Evolutionary conservation across 2,797 vertebrate species (phyloP).

Genomic region (Galaxias olidus): DNA sequence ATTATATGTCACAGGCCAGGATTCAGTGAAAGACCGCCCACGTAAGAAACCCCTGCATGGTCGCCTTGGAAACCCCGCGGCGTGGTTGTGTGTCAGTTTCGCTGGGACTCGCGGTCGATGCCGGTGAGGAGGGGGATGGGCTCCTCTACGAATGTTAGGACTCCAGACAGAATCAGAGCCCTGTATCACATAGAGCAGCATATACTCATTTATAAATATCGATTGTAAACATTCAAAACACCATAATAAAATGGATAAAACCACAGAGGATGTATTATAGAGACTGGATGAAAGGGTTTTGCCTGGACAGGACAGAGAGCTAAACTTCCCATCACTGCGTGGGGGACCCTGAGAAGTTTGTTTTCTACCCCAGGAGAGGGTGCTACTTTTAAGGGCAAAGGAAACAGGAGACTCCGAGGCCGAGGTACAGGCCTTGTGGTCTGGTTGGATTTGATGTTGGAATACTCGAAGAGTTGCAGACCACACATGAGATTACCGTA

Average conservation of each 20-base stretch:
- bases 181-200: conserved; percentile 79
- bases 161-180: conserved; percentile 79
- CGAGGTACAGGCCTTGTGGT: conserved; percentile 82
- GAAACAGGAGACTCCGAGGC: conserved; percentile 91
- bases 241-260: conserved; percentile 70
- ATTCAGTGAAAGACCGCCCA: conserved; percentile 52
- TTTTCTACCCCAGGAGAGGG: conserved; percentile 72
- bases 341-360: conserved; percentile 79
- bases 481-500: conserved; percentile 50
- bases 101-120: conserved; percentile 82
- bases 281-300: conserved; percentile 71
- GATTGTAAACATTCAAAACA: conserved; percentile 74
- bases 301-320: conserved; percentile 69
- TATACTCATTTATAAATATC: conserved; percentile 78
- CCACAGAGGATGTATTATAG: conserved; percentile 60
- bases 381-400: conserved; percentile 78
- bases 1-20: conserved; percentile 49
- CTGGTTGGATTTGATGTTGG: conserved; percentile 76
- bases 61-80: conserved; percentile 89
- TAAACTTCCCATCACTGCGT: conserved; percentile 76
- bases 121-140: conserved; percentile 90
- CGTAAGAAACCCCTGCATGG: conserved; percentile 83
- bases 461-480: conserved; percentile 67
- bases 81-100: conserved; percentile 92
- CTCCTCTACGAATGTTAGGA: conserved; percentile 78